phyloP scores from a whole-genome alignment of 92 coral and sea anemone species.

The Epizoanthus fatuus region DNA sequence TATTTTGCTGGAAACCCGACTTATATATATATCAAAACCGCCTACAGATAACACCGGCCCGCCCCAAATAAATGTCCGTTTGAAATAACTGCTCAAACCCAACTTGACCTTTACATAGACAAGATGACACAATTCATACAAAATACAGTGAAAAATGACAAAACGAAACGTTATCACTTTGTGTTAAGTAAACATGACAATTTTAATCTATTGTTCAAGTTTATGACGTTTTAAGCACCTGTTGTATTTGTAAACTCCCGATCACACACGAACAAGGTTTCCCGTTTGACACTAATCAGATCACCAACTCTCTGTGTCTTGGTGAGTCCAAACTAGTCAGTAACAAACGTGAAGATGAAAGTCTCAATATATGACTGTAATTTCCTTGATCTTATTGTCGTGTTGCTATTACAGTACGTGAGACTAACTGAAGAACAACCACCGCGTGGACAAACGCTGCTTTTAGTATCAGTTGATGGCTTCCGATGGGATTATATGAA shows the following conservation, averaged over 20 bases:
- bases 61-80: too few relatives aligned
- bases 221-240: neutral
- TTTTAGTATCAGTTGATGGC: slow-evolving; percentile 89
- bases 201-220: neutral
- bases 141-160: too few relatives aligned
- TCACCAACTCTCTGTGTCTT: too few relatives aligned
- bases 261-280: neutral
- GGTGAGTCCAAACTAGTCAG: neutral
- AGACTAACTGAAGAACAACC: neutral
- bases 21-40: too few relatives aligned
- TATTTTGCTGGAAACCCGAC: too few relatives aligned
- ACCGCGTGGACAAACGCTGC: slow-evolving; percentile 61
- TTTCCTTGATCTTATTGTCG: neutral
- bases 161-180: neutral
- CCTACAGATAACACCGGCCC: too few relatives aligned
- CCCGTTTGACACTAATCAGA: neutral
- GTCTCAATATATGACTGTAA: neutral
- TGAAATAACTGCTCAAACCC: too few relatives aligned
- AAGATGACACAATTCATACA: too few relatives aligned
- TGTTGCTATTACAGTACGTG: slow-evolving; percentile 4
- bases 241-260: slow-evolving; percentile 16
- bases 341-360: slow-evolving; percentile 7
- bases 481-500: slow-evolving; percentile 94
- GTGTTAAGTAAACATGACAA: neutral
- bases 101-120: too few relatives aligned